Evolutionary conservation across 2,797 vertebrate genomes (phyloP), one percentile per base, ranked within the genome.

Genomic region (Chrysocyon brachyurus): DNA sequence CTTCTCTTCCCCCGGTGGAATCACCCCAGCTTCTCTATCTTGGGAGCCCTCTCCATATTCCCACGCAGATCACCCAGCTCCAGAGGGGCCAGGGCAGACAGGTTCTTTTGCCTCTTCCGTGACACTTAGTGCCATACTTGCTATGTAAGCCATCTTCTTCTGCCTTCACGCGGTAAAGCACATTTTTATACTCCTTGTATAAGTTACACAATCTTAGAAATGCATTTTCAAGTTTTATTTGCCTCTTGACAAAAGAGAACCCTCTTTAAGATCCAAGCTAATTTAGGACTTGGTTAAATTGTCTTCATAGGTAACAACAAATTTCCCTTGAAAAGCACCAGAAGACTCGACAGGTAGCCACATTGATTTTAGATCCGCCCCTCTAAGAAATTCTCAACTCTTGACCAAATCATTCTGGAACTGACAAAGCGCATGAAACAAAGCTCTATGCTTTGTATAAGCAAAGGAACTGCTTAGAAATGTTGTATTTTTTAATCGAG

Each of bases 321-420:
- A 87, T 9, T 77, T 92, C 17, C 63, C n/a, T 94, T 75, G 66
- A 78, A 90, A 83, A 89, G 81, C 79, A 54, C 54, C 49, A 79
- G 66, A 93, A 93, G 26, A 72, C 75, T 75, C 92, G 49, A 64
- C 64, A 83, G 9, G 59, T 72, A 56, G 75, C 52, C 63, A 73
- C 28, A 77, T 57, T 79, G 49, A 95, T 86, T 79, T 40, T 75
- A 84, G 57, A n/a, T 90, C 64, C 92, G 31, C 49, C 52, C 33
- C 16, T 75, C 64, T 33, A 89, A 86, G 64, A 96, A 82, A 86
- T 49, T 85, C 6, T 75, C 84, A 90, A 49, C 17, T 88, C 57
- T 87, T 96, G 79, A 77, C 19, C 40, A 86, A 64, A 57, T 84
- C n/a, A 12, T 95, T 40, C 54, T 85, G 49, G 87, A 88, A 73